Evolutionary conservation across 2,797 vertebrate genomes (phyloP).

Genomic region (Halcyon badia): DNA sequence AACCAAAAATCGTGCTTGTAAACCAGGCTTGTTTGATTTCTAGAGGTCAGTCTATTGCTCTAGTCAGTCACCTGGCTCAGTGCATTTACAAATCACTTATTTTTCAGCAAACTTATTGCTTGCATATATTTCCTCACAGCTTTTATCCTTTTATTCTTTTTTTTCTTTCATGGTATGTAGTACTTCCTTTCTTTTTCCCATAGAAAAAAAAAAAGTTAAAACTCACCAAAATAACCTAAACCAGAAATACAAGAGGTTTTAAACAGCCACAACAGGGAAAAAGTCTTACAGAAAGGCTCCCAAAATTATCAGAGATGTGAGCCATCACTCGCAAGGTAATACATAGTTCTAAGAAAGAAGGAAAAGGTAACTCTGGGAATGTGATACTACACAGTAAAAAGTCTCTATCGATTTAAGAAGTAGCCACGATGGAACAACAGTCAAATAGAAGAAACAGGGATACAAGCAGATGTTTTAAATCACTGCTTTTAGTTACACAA

Average conservation of each 20-base stretch:
- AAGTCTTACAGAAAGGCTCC: background rate
- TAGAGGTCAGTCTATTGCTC: background rate
- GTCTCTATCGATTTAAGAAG: background rate
- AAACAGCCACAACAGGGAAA: background rate
- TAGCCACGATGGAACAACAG: background rate
- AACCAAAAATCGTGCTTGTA: background rate
- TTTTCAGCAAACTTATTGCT: background rate
- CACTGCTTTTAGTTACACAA: constrained; percentile 26
- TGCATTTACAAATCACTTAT: background rate
- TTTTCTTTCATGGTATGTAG: background rate
- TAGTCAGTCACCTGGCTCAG: background rate
- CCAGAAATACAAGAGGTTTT: background rate
- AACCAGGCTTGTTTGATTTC: background rate
- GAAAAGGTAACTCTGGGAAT: constrained; percentile 6
- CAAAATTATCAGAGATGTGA: background rate
- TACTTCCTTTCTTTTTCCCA: background rate
- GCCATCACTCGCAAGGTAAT: background rate
- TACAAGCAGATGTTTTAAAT: constrained; percentile 40
- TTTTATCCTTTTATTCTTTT: background rate
- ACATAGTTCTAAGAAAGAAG: background rate
- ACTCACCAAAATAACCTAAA: background rate
- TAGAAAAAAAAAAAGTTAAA: background rate
- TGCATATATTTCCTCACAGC: background rate
- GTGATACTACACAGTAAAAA: background rate
- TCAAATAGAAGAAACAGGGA: background rate